Evolutionary conservation across 2,888 invertebrate genomes (phyloP).

Genomic region (Cylindroiulus punctatus): DNA sequence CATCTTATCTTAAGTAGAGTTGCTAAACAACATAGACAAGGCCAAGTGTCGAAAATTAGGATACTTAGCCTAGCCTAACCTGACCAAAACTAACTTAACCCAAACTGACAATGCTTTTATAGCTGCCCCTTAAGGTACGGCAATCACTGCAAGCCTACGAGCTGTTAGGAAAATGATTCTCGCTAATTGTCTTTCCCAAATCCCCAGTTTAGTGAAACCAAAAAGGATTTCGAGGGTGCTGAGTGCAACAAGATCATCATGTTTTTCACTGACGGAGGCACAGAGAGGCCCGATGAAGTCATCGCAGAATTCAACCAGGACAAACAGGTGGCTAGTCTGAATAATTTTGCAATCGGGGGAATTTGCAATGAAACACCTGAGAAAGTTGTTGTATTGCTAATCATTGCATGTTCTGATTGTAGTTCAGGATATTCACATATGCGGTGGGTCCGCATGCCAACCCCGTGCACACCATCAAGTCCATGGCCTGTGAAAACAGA

Average conservation of each 20-base stretch:
- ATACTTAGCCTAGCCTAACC: too few relatives aligned
- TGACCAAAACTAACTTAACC: too few relatives aligned
- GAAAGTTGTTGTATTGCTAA: neutral
- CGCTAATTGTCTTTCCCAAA: constrained; percentile 27
- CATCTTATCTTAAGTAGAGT: too few relatives aligned
- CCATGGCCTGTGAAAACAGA: constrained; percentile 68
- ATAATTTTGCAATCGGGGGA: neutral
- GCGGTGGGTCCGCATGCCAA: constrained; percentile 69
- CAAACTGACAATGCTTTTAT: too few relatives aligned
- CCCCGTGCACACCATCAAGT: constrained; percentile 66
- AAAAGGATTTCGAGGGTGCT: constrained; percentile 64
- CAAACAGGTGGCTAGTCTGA: constrained; percentile 56
- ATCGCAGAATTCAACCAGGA: constrained; percentile 65
- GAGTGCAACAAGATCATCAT: constrained; percentile 70
- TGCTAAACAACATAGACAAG: too few relatives aligned
- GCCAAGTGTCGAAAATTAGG: too few relatives aligned
- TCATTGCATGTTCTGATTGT: constrained; percentile 56
- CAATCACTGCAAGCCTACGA: too few relatives aligned
- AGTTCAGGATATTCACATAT: constrained; percentile 69
- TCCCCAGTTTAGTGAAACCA: constrained; percentile 60
- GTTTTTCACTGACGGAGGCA: constrained; percentile 71
- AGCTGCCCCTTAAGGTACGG: too few relatives aligned
- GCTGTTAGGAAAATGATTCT: too few relatives aligned
- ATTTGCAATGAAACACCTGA: neutral
- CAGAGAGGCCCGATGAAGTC: constrained; percentile 68